These are phyloP conservation scores for Bothrops jararaca DNA, from an alignment of 2,113 vertebrate genomes.

Conservation along the genomic window DNA sequence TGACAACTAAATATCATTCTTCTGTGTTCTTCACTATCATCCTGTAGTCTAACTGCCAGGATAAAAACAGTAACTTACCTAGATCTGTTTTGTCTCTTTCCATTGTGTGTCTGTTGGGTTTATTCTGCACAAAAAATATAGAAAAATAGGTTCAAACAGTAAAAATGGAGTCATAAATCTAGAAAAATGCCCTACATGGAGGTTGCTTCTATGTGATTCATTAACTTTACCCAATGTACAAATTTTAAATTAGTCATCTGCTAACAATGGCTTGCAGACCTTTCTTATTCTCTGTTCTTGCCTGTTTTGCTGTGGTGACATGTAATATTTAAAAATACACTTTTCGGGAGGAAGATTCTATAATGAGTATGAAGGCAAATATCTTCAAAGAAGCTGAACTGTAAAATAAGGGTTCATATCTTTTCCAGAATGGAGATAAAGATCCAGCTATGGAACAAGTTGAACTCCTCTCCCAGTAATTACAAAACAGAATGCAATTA, in stretches of 20 bases:
- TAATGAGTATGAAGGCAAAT: neutral
- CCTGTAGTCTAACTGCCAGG: neutral
- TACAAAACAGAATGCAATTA: neutral
- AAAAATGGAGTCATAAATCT: neutral
- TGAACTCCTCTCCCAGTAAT: neutral
- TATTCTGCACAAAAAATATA: conserved; percentile 46
- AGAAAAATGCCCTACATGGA: neutral
- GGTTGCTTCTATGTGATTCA: neutral
- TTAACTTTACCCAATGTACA: neutral
- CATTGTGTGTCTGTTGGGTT: conserved; percentile 44
- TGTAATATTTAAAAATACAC: neutral
- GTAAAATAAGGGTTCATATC: neutral
- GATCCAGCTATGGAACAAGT: neutral
- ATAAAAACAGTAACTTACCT: conserved; percentile 46
- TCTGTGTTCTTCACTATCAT: neutral
- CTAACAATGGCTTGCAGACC: neutral
- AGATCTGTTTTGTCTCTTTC: conserved; percentile 55
- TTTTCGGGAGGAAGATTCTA: neutral
- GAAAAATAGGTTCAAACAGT: neutral
- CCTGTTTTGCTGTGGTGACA: neutral
- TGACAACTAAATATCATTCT: neutral
- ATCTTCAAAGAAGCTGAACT: neutral
- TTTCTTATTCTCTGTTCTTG: neutral
- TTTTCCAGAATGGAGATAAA: neutral
- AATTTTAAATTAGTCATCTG: neutral